These are phyloP conservation scores for Labeo catla DNA, from an alignment of 2,113 vertebrate genomes.

Conservation along the genomic window DNA sequence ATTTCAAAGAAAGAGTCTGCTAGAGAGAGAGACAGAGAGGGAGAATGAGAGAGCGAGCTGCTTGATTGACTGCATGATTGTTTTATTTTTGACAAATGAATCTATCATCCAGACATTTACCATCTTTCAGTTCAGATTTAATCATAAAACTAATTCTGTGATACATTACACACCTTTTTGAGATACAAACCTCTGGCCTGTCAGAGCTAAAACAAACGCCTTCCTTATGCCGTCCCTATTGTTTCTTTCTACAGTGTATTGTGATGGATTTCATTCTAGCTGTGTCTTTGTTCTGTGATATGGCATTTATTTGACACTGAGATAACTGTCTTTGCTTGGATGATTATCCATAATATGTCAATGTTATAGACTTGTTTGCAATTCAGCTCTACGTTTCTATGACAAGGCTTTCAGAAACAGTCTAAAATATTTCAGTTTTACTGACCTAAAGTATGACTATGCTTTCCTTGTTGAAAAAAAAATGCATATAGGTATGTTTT, in stretches of 20 bases:
- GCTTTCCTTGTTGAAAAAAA: not conserved
- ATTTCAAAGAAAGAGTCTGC: not conserved
- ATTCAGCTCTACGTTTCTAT: not conserved
- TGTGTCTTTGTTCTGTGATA: constrained; percentile 3
- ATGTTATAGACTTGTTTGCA: not conserved
- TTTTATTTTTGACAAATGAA: not conserved
- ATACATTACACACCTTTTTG: not conserved
- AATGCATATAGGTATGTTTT: too few species aligned
- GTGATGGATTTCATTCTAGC: not conserved
- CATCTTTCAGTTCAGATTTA: not conserved
- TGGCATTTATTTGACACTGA: not conserved
- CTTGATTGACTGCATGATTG: not conserved
- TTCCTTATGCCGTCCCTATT: not conserved
- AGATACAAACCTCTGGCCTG: constrained; percentile 6
- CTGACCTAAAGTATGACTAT: not conserved
- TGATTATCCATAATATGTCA: not conserved
- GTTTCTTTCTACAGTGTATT: not conserved
- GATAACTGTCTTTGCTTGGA: not conserved
- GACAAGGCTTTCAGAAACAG: not conserved
- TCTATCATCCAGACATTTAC: not conserved
- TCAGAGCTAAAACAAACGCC: constrained; percentile 9
- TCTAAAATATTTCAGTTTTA: not conserved
- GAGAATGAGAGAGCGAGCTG: not conserved
- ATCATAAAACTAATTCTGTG: not conserved
- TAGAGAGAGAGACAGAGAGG: not conserved